Percentiles rank a stretch among this genome's conserved stretches.
These are phyloP conservation scores for Himalopsyche anomala DNA, from an alignment of 2,888 invertebrate species.

Conservation along the genomic window DNA sequence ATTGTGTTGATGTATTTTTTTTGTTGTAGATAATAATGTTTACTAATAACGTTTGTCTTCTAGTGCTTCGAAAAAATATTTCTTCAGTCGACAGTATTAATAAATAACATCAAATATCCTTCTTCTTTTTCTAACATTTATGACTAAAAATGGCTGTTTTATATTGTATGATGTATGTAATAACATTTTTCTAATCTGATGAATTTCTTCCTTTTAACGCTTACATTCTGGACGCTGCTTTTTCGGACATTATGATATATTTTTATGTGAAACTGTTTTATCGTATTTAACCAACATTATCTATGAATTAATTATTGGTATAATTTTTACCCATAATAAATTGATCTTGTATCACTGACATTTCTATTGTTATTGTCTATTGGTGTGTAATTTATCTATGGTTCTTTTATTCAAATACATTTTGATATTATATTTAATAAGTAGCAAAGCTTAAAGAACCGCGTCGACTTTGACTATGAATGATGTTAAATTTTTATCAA, in stretches of 20 bases:
- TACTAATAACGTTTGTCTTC: slow-evolving; percentile 17
- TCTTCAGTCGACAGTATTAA: slow-evolving; percentile 41
- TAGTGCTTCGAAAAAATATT: slow-evolving; percentile 28
- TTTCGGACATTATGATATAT: neutral
- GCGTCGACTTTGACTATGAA: slow-evolving; percentile 80
- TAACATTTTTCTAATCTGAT: slow-evolving; percentile 23
- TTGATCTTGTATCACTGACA: too few species aligned
- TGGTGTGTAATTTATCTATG: neutral
- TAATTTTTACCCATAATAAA: neutral
- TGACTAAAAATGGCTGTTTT: slow-evolving; percentile 35
- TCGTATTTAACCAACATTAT: too few species aligned
- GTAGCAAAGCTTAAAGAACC: slow-evolving; percentile 74
- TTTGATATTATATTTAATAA: neutral
- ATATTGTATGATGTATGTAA: neutral
- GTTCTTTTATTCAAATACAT: neutral
- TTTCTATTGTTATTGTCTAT: slow-evolving; percentile 43
- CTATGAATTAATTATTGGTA: neutral
- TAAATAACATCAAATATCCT: slow-evolving; percentile 4
- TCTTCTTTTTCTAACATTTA: slow-evolving; percentile 1
- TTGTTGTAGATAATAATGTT: slow-evolving; percentile 23
- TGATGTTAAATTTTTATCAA: slow-evolving; percentile 70
- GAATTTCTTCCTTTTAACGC: slow-evolving; percentile 36
- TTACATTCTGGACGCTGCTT: slow-evolving; percentile 36
- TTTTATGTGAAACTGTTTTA: neutral
- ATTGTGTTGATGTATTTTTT: neutral